A percentile compares a stretch with the other conserved stretches of the same genome.
phyloP scores from a whole-genome alignment of 2,888 invertebrate species.

The Tribolium freemani region DNA sequence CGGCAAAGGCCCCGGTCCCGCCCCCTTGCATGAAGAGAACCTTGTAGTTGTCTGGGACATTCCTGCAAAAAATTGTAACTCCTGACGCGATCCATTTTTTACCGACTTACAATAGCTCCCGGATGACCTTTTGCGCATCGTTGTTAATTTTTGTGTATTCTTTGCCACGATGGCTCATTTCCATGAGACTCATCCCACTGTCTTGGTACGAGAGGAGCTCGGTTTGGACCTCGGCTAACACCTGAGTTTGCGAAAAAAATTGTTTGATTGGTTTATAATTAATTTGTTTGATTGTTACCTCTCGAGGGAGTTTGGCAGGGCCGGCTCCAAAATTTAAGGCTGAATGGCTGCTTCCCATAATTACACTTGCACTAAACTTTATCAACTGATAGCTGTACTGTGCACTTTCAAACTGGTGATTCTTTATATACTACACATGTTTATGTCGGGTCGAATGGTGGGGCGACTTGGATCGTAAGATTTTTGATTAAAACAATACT shows the following conservation, averaged over 20 bases:
- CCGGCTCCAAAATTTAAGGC: conserved; percentile 91
- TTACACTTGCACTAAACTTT: conserved; percentile 1
- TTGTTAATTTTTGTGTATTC: conserved; percentile 86
- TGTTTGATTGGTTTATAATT: not conserved
- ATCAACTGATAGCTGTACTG: conserved; percentile 10
- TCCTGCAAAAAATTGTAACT: conserved; percentile 71
- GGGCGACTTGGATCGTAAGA: conserved; percentile 20
- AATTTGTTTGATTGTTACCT: conserved; percentile 74
- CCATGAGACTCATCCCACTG: conserved; percentile 91
- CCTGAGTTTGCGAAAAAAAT: conserved; percentile 72
- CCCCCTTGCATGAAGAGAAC: conserved; percentile 96
- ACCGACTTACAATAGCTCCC: conserved; percentile 75
- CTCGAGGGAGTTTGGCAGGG: conserved; percentile 93
- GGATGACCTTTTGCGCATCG: conserved; percentile 74
- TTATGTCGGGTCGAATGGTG: conserved; percentile 9
- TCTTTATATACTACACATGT: conserved; percentile 12
- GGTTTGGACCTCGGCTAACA: conserved; percentile 83
- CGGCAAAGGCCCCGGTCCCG: conserved; percentile 95
- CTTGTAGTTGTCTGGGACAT: conserved; percentile 93
- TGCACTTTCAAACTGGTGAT: conserved; percentile 5
- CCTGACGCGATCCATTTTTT: not conserved
- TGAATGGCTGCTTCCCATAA: conserved; percentile 57
- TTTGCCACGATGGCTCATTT: conserved; percentile 93
- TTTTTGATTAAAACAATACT: conserved; percentile 9
- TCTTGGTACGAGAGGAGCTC: conserved; percentile 86